These are phyloP conservation scores for Morus bassanus DNA, from an alignment of 2,797 vertebrate species.

Conservation along the genomic window DNA sequence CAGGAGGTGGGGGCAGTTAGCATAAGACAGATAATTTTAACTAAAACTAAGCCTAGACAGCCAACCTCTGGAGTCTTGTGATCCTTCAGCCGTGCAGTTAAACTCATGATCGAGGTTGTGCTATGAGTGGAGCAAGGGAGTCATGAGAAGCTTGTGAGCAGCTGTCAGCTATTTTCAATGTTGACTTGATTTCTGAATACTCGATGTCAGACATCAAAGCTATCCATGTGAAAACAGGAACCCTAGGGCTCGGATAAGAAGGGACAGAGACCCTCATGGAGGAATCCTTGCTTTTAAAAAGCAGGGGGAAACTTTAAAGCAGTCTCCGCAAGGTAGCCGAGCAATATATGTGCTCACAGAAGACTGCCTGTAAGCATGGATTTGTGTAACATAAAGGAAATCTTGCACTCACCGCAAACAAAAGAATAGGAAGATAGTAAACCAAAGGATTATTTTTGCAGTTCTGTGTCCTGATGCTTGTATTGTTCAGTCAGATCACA, in stretches of 20 bases:
- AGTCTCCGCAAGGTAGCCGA: fast-evolving
- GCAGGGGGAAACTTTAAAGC: background rate
- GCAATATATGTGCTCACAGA: background rate
- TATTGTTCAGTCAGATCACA: background rate
- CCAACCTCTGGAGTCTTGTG: background rate
- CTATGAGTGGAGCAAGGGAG: background rate
- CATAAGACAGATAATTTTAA: background rate
- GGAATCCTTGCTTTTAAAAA: background rate
- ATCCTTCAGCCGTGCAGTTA: background rate
- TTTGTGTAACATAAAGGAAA: background rate
- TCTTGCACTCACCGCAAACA: fast-evolving
- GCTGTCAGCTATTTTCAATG: background rate
- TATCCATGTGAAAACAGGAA: fast-evolving
- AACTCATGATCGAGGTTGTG: background rate
- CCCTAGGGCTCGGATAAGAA: background rate
- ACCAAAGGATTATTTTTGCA: background rate
- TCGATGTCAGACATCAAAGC: fast-evolving
- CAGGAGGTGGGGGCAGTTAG: background rate
- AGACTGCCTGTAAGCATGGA: background rate
- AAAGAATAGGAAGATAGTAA: fast-evolving
- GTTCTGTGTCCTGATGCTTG: background rate
- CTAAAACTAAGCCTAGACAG: background rate
- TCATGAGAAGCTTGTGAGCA: background rate
- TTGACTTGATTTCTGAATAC: background rate
- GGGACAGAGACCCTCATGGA: background rate